Conservation (phyloP, 1,140 invertebrate genomes). For the Hyphantria cunea region DNA sequence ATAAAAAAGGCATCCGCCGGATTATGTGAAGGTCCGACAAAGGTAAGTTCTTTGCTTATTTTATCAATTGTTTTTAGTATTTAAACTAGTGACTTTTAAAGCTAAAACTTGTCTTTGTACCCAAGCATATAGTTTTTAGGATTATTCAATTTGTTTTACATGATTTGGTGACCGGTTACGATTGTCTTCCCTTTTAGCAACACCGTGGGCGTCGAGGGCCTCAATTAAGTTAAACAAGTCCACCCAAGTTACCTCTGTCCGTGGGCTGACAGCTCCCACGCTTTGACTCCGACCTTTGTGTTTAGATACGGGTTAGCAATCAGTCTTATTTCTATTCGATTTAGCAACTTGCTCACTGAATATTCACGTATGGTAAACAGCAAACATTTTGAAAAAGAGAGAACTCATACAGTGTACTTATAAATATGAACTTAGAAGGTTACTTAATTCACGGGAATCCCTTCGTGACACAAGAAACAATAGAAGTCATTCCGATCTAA, state of each 20-base stretch:
- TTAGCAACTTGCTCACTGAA: constrained; percentile 43
- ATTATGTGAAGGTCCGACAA: constrained; percentile 40
- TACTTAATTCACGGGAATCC: not conserved
- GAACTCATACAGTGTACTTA: constrained; percentile 37
- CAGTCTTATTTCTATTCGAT: constrained; percentile 37
- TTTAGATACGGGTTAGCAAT: constrained; percentile 44
- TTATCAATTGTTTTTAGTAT: constrained; percentile 10
- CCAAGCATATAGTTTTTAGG: no score
- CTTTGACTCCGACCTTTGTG: constrained; percentile 55
- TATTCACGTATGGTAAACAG: constrained; percentile 56
- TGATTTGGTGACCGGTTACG: constrained; percentile 5
- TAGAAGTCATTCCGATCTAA: no score
- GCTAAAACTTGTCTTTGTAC: not conserved
- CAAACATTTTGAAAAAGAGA: constrained; percentile 27
- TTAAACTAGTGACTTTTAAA: not conserved
- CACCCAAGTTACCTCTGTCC: constrained; percentile 54
- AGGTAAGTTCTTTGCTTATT: constrained; percentile 8
- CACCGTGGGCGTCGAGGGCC: constrained; percentile 46
- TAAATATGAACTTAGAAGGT: constrained; percentile 20
- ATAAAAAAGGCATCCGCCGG: constrained; percentile 69
- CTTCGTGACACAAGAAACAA: no score
- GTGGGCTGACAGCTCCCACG: constrained; percentile 59
- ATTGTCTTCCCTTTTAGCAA: constrained; percentile 27
- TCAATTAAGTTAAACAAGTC: constrained; percentile 52
- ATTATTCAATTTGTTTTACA: no score